phyloP scores from a whole-genome alignment of 2,888 invertebrate species.

The Pemphredon lugubris region DNA sequence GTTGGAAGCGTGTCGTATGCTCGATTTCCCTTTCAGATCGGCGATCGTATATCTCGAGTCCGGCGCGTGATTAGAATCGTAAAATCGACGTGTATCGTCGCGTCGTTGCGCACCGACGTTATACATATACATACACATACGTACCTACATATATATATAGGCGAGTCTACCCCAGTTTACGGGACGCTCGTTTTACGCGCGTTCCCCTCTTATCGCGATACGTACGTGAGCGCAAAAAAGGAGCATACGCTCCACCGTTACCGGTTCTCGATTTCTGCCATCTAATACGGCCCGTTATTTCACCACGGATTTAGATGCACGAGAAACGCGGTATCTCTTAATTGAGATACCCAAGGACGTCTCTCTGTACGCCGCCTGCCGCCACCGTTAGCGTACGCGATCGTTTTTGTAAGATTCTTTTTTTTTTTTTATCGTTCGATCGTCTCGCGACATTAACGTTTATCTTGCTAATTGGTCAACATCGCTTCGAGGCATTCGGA shows the following conservation, averaged over 20 bases:
- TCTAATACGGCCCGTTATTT: conserved; percentile 36
- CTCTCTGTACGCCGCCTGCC: not conserved
- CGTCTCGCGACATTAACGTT: too few relatives aligned
- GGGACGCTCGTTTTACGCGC: conserved; percentile 20
- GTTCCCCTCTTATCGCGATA: too few relatives aligned
- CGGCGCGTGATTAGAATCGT: conserved; percentile 61
- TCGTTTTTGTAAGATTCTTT: not conserved
- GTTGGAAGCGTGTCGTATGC: conserved; percentile 63
- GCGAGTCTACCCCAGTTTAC: conserved; percentile 23
- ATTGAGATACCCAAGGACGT: conserved; percentile 25
- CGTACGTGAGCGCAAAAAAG: too few relatives aligned
- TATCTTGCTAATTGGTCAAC: too few relatives aligned
- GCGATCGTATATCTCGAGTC: conserved; percentile 59
- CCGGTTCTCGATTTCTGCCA: conserved; percentile 38
- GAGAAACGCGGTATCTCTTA: conserved; percentile 31
- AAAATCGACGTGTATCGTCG: conserved; percentile 55
- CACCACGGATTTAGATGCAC: conserved; percentile 31
- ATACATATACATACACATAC: too few relatives aligned
- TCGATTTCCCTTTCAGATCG: conserved; percentile 70
- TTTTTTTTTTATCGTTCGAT: too few relatives aligned
- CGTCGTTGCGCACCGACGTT: conserved; percentile 21
- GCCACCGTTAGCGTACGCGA: not conserved
- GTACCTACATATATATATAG: not conserved
- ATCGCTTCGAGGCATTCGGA: too few relatives aligned
- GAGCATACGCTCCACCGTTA: conserved; percentile 15